Base-by-base conservation (phyloP, 2,113 vertebrate species). In the Orcinus orca region DNA sequence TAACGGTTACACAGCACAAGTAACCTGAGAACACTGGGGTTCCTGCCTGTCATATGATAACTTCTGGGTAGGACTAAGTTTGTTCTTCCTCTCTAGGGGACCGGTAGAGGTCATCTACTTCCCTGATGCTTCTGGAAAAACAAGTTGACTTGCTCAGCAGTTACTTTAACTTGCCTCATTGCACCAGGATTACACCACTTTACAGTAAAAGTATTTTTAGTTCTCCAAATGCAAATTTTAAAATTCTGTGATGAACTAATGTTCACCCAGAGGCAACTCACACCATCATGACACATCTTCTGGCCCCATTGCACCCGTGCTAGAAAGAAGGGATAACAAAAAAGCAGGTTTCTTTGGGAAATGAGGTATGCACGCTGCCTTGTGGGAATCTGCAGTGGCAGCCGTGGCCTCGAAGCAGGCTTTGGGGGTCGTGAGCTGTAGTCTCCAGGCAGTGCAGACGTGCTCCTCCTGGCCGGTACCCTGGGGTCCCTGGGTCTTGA, bases 191-290 rank as follows among this genome's bases (percentile, higher is more conserved):
- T 67, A 76, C 3, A 50, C 11, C 58, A 63, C 80, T 86, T 89
- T 90, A 71, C 9, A 29, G 86, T 68, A 83, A 96, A 74, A 36
- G 8, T 38, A 21, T 31, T 58, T 67, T 60, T 33, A 47, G 77
- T 65, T 88, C 73, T 93, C 20, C 55, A 93, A 95, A 95, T 65
- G 55, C 60, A 83, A 50, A 89, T 88, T 71, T 31, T 10, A 76
- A 84, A 80, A 77, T 93, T 82, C 8, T 93, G 4, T 84, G 80
- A 8, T 71, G 36, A 18, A 44, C 23, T 68, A 2, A 17, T 8
- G 2, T 63, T 90, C 7, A 36, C 50, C n/a, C 44, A 83, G 74
- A 55, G 9, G 47, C 18, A 21, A 44, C 12, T 81, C 15, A 13
- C 8, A 50, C 3, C 6, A 6, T 68, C 1, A 3, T 13, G 12